Evolutionary conservation across 2,797 vertebrate genomes (phyloP).

Genomic region (Characodon lateralis): DNA sequence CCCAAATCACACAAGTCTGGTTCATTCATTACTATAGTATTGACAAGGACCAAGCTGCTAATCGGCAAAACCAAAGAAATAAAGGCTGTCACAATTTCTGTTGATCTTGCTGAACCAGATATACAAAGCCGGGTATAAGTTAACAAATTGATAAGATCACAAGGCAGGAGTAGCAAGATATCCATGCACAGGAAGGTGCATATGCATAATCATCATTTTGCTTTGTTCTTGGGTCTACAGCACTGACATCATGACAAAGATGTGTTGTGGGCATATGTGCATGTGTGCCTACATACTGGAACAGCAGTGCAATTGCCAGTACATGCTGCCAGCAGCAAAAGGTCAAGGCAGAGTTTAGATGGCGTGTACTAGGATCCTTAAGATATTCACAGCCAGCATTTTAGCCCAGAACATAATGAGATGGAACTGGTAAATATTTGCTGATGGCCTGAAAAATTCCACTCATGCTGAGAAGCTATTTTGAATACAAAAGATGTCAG

Average conservation of each 20-base stretch:
- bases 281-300: slow-evolving; percentile 51
- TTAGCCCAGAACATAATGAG: slow-evolving; percentile 82
- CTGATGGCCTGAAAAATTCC: slow-evolving; percentile 84
- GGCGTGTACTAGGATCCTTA: slow-evolving; percentile 77
- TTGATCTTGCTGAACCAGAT: slow-evolving; percentile 77
- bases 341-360: slow-evolving; percentile 85
- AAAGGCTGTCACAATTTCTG: slow-evolving; percentile 80
- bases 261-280: slow-evolving; percentile 22
- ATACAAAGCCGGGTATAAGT: slow-evolving; percentile 78
- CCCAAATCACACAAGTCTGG: slow-evolving; percentile 80
- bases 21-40: slow-evolving; percentile 85
- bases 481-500: slow-evolving; percentile 86
- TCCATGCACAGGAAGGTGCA: slow-evolving; percentile 63
- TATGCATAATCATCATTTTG: slow-evolving; percentile 77
- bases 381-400: slow-evolving; percentile 88
- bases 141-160: slow-evolving; percentile 77
- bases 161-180: slow-evolving; percentile 57
- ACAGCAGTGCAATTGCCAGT: slow-evolving; percentile 56
- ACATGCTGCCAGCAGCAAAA: slow-evolving; percentile 75
- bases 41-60: slow-evolving; percentile 82
- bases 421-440: slow-evolving; percentile 89
- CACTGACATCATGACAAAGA: slow-evolving; percentile 60
- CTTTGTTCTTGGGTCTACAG: slow-evolving; percentile 68
- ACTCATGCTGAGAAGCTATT: slow-evolving; percentile 82
- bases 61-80: slow-evolving; percentile 82